A percentile compares a stretch with the other conserved stretches of the same genome.
Evolutionary conservation across 1,140 invertebrate species (phyloP).

Genomic region (Antheraea mylitta): DNA sequence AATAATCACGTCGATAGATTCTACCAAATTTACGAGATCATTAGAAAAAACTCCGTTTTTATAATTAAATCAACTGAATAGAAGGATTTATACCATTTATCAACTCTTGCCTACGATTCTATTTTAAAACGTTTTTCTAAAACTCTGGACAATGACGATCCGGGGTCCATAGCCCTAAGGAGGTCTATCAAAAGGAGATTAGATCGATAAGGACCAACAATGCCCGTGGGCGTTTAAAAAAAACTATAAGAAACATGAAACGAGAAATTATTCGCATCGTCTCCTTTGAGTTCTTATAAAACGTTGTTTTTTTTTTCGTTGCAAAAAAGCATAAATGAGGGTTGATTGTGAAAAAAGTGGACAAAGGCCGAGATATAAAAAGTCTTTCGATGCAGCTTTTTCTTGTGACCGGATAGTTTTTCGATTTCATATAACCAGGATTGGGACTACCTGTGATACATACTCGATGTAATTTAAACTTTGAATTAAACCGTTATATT

Average conservation of each 20-base stretch:
- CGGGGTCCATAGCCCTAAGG: slow-evolving; percentile 54
- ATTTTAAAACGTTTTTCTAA: slow-evolving; percentile 32
- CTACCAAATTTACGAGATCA: neutral
- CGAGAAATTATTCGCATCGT: slow-evolving; percentile 77
- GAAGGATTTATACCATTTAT: slow-evolving; percentile 37
- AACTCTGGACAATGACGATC: slow-evolving; percentile 55
- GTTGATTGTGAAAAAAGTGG: slow-evolving; percentile 64
- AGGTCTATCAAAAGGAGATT: slow-evolving; percentile 77
- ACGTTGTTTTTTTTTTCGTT: slow-evolving; percentile 59
- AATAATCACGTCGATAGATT: neutral
- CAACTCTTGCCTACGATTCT: slow-evolving; percentile 52
- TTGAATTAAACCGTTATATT: neutral
- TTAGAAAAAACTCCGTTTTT: neutral
- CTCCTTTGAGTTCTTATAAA: slow-evolving; percentile 75
- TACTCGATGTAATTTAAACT: neutral
- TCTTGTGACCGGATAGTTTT: slow-evolving; percentile 55
- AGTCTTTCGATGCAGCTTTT: slow-evolving; percentile 62
- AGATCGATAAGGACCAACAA: slow-evolving; percentile 66
- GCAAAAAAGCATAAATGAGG: slow-evolving; percentile 74
- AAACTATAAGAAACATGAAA: slow-evolving; percentile 67
- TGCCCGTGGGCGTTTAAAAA: slow-evolving; percentile 62
- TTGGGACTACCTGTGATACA: slow-evolving; percentile 14
- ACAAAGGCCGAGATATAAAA: slow-evolving; percentile 62
- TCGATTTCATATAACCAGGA: slow-evolving; percentile 14
- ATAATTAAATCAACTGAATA: neutral